phyloP scores from a whole-genome alignment of 1,140 invertebrate species.

The Drosophila pachea region DNA sequence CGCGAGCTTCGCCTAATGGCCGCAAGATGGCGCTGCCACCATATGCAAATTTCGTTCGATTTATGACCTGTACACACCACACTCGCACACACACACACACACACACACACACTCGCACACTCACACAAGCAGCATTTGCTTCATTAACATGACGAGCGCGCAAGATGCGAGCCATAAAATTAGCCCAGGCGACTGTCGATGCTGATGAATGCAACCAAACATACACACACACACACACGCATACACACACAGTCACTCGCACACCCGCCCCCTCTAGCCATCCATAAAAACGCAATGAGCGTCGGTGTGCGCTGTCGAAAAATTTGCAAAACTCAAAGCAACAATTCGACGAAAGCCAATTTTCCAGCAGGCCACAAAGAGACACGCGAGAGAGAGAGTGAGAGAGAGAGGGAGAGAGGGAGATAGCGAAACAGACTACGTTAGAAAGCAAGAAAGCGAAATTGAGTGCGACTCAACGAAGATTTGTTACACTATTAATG shows the following conservation, averaged over 20 bases:
- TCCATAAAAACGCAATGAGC: conserved; percentile 55
- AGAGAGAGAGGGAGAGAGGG: conserved; percentile 9
- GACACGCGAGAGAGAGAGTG: conserved; percentile 25
- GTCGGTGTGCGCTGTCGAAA: conserved; percentile 56
- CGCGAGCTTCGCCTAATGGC: conserved; percentile 42
- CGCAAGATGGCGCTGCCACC: conserved; percentile 64
- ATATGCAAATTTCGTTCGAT: conserved; percentile 76
- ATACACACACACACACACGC: neutral
- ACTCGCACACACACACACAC: conserved; percentile 20
- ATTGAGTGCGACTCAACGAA: neutral
- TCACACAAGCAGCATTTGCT: conserved; percentile 31
- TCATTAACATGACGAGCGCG: conserved; percentile 71
- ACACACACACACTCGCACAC: conserved; percentile 13
- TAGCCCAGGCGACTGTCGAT: conserved; percentile 60
- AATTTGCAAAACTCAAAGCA: conserved; percentile 78
- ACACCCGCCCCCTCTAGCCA: conserved; percentile 3
- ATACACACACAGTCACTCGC: conserved; percentile 3
- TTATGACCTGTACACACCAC: conserved; percentile 46
- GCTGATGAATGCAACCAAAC: conserved; percentile 63
- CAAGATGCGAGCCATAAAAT: conserved; percentile 75
- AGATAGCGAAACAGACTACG: neutral
- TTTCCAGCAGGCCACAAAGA: conserved; percentile 50
- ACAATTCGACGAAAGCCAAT: conserved; percentile 77
- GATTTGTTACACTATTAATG: neutral
- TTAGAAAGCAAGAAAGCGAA: conserved; percentile 21